Conservation (phyloP, 2,797 vertebrate species). For the Todus mexicanus region DNA sequence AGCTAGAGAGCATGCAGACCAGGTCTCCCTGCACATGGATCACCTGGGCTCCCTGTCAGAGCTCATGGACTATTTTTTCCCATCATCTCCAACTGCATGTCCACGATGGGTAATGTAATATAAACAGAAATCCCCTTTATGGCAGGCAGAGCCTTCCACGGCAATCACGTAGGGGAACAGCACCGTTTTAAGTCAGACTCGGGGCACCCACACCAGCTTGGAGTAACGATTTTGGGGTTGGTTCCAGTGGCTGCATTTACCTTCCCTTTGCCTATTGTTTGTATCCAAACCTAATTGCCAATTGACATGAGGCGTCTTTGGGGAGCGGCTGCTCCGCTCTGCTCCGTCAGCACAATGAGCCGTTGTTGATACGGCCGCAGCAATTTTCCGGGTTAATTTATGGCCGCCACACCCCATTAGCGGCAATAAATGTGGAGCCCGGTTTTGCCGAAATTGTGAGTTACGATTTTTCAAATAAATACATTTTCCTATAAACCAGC, state of each 20-base stretch:
- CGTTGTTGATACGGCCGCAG: conserved; percentile 24
- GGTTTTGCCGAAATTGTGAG: conserved; percentile 78
- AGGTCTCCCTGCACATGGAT: accelerated
- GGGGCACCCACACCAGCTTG: neutral
- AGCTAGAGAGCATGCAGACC: accelerated
- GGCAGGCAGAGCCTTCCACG: neutral
- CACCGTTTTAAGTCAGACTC: neutral
- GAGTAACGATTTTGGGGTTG: neutral
- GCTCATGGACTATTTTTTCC: neutral
- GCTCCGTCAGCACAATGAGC: conserved; percentile 38
- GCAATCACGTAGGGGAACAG: neutral
- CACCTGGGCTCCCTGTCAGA: neutral
- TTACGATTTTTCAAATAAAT: conserved; percentile 83
- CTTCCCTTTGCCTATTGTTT: neutral
- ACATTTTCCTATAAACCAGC: conserved; percentile 77
- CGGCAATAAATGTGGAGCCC: conserved; percentile 74
- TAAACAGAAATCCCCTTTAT: neutral
- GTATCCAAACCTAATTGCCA: neutral
- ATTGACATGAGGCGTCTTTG: neutral
- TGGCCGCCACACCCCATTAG: conserved; percentile 60
- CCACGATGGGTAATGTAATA: neutral
- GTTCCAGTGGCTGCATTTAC: neutral
- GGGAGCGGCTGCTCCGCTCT: neutral
- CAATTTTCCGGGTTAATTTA: conserved; percentile 68
- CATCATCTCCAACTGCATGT: accelerated